These are phyloP conservation scores for Trichogramma evanescens DNA, from an alignment of 2,888 invertebrate genomes.

Conservation along the genomic window DNA sequence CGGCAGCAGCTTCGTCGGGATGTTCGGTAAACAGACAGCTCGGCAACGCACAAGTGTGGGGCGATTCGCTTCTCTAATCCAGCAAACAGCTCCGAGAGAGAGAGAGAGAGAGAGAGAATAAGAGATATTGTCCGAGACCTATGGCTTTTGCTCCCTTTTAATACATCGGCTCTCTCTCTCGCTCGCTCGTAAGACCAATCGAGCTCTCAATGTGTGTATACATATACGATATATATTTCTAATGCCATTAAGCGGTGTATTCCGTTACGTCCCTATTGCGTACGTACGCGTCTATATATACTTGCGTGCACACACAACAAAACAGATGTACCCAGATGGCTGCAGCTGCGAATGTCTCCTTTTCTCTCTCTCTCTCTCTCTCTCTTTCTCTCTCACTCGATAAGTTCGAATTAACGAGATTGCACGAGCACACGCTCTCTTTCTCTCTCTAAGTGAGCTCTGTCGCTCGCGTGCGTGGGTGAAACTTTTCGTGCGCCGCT, in stretches of 20 bases:
- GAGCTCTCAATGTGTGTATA: neutral
- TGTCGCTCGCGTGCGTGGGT: conserved; percentile 11
- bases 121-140: too few relatives aligned
- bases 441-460: neutral
- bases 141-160: too few relatives aligned
- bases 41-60: too few relatives aligned
- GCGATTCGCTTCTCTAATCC: too few relatives aligned
- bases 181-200: too few relatives aligned
- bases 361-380: conserved; percentile 24
- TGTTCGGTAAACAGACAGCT: too few relatives aligned
- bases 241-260: conserved; percentile 46
- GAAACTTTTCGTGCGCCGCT: conserved; percentile 9
- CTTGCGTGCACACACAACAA: too few relatives aligned
- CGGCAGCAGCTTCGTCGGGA: too few relatives aligned
- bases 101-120: too few relatives aligned
- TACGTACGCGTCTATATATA: conserved; percentile 20
- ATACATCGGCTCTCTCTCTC: too few relatives aligned
- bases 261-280: conserved; percentile 37
- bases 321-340: conserved; percentile 43
- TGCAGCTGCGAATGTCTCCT: conserved; percentile 26
- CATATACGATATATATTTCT: conserved; percentile 38
- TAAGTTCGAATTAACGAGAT: conserved; percentile 9
- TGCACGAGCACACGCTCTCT: neutral
- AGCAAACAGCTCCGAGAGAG: too few relatives aligned
- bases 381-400: conserved; percentile 21